Conservation (phyloP, 2,888 invertebrate species). For the Oscheius sp. region DNA sequence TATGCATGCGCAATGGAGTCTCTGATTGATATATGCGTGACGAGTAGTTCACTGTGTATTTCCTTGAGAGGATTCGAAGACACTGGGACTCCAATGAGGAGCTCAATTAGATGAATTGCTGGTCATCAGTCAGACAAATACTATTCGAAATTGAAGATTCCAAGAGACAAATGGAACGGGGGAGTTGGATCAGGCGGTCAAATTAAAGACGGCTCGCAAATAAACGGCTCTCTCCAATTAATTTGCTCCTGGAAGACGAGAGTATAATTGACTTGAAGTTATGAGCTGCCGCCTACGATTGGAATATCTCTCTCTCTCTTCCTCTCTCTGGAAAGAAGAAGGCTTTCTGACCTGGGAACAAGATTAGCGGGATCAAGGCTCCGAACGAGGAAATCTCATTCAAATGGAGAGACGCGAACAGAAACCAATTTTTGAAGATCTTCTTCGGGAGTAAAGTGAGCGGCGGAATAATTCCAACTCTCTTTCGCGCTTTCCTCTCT, state of each 20-base stretch:
- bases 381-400: neutral
- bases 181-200: neutral
- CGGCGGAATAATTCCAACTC: neutral
- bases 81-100: neutral
- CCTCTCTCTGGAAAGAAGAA: too few species aligned
- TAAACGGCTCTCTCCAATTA: neutral
- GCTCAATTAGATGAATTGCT: neutral
- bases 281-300: neutral
- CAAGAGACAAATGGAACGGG: neutral
- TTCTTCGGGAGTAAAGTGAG: neutral
- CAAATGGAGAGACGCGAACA: too few species aligned
- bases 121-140: neutral
- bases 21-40: conserved; percentile 19
- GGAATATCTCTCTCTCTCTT: neutral
- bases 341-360: too few species aligned
- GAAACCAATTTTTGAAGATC: neutral
- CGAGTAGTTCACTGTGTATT: neutral
- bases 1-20: conserved; percentile 16
- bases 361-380: neutral
- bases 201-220: neutral
- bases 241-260: neutral
- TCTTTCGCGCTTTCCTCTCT: neutral
- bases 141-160: neutral
- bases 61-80: neutral
- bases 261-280: neutral